These are phyloP conservation scores for Pseudopodoces humilis DNA, from an alignment of 2,113 vertebrate genomes.

Conservation along the genomic window DNA sequence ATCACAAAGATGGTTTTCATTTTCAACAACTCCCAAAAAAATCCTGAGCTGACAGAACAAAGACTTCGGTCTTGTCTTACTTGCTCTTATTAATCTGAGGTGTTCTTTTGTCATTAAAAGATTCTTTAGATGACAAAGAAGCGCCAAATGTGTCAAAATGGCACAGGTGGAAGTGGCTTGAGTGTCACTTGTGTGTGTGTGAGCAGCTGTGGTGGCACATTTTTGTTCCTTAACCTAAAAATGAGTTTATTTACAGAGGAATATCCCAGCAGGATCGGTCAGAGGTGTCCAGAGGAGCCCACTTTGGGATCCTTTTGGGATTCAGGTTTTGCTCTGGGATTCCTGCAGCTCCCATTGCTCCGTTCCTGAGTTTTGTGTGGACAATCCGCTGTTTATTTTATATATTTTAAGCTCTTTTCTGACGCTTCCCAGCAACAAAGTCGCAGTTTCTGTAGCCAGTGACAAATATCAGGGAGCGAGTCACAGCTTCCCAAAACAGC, in stretches of 20 bases:
- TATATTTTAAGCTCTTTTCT: not conserved
- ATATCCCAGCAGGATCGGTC: not conserved
- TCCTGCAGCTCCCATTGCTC: not conserved
- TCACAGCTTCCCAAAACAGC: not conserved
- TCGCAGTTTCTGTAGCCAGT: not conserved
- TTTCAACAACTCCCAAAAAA: not conserved
- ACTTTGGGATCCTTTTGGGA: not conserved
- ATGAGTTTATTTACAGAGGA: not conserved
- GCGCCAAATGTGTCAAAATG: not conserved
- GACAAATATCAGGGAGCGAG: not conserved
- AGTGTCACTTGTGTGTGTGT: not conserved
- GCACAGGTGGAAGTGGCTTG: not conserved
- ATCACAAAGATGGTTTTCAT: not conserved
- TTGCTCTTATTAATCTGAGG: not conserved
- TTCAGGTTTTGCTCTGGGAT: not conserved
- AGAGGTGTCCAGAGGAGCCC: not conserved
- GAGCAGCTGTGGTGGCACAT: not conserved
- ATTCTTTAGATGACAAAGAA: not conserved
- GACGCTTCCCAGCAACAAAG: not conserved
- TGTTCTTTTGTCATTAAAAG: not conserved
- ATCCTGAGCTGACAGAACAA: not conserved
- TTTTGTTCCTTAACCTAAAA: not conserved
- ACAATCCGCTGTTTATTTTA: accelerated
- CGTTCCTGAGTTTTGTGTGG: accelerated
- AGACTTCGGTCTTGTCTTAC: not conserved